A percentile compares a stretch with the other conserved stretches of the same genome.
These are phyloP conservation scores for Tapirus terrestris DNA, from an alignment of 2,113 vertebrate genomes.

Conservation along the genomic window DNA sequence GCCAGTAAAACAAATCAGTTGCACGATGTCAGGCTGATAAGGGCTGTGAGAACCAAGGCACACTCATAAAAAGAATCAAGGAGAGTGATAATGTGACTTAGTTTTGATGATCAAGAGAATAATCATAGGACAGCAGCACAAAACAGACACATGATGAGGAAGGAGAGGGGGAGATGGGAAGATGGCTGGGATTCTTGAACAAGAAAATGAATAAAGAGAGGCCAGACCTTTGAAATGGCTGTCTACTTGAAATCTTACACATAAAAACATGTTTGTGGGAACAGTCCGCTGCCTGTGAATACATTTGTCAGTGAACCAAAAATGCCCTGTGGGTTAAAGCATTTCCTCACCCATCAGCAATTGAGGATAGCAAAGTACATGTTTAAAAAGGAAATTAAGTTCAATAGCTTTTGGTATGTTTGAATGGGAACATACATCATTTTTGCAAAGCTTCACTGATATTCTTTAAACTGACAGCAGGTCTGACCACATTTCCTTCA, in stretches of 20 bases:
- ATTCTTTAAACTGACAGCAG: conserved; percentile 82
- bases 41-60: neutral
- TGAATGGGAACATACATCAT: conserved; percentile 86
- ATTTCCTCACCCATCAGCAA: conserved; percentile 69
- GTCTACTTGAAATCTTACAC: neutral
- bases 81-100: neutral
- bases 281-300: conserved; percentile 28
- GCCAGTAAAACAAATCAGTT: neutral
- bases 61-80: neutral
- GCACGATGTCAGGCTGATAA: neutral
- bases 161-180: neutral
- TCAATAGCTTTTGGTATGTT: conserved; percentile 79
- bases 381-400: conserved; percentile 80
- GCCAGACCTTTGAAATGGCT: neutral
- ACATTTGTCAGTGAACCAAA: conserved; percentile 74
- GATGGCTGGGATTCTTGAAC: neutral
- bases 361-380: conserved; percentile 68
- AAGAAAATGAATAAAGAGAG: neutral
- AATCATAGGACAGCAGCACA: neutral
- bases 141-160: neutral
- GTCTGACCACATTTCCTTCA: conserved; percentile 82
- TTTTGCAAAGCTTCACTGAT: conserved; percentile 78
- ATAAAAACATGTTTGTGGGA: conserved; percentile 49
- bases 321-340: conserved; percentile 73
- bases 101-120: neutral